These are phyloP conservation scores for Ptyas mucosa DNA, from an alignment of 2,113 vertebrate genomes.

Conservation along the genomic window DNA sequence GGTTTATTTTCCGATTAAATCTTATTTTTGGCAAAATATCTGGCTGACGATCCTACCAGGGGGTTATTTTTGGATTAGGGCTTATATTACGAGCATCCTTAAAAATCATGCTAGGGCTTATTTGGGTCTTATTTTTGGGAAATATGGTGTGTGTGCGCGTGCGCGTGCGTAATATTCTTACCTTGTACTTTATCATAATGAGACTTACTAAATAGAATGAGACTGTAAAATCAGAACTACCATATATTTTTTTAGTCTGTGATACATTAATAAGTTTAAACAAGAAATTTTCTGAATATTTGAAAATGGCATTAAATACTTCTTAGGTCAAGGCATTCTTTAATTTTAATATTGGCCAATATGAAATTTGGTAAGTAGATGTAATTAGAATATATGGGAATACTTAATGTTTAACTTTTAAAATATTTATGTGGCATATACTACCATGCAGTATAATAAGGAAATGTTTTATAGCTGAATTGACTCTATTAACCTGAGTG, in stretches of 20 bases:
- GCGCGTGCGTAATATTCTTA: neutral
- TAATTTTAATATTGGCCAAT: neutral
- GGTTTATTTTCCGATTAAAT: no score
- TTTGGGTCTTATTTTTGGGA: no score
- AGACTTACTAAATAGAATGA: neutral
- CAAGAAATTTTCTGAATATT: neutral
- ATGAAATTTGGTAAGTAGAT: neutral
- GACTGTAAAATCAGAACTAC: neutral
- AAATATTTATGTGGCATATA: neutral
- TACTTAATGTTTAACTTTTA: neutral
- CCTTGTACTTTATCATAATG: neutral
- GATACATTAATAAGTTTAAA: neutral
- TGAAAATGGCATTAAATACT: fast-evolving
- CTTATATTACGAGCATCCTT: no score
- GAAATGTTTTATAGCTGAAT: neutral
- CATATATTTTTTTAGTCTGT: neutral
- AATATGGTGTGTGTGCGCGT: no score
- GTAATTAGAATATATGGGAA: neutral
- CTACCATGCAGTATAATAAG: neutral
- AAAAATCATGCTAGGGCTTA: no score
- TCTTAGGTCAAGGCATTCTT: neutral
- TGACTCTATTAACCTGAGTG: neutral
- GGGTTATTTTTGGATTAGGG: no score
- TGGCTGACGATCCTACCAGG: no score
- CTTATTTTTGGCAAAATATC: no score